These are phyloP conservation scores for Orientallactaga bullata DNA, from an alignment of 2,113 vertebrate genomes.

Conservation along the genomic window DNA sequence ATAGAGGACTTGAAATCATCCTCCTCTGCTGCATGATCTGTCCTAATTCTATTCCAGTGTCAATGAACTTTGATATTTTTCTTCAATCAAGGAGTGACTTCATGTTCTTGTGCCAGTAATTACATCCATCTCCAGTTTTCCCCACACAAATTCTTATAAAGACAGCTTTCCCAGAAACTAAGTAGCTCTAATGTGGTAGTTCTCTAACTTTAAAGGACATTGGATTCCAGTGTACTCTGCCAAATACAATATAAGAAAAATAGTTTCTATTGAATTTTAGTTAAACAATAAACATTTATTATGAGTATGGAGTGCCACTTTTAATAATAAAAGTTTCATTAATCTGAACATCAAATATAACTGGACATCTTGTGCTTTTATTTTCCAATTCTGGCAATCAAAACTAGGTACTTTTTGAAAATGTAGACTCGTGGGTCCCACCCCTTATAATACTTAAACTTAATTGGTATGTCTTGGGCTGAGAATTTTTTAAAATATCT, in stretches of 20 bases:
- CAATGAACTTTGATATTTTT: slow-evolving; percentile 1
- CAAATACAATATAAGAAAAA: background rate
- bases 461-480: background rate
- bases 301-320: background rate
- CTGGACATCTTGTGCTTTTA: slow-evolving; percentile 3
- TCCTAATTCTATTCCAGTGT: background rate
- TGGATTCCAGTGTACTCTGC: background rate
- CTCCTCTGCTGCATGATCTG: background rate
- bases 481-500: background rate
- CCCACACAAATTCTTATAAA: background rate
- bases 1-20: background rate
- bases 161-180: background rate
- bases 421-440: background rate
- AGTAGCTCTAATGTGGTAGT: background rate
- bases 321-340: background rate
- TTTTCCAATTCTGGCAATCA: background rate
- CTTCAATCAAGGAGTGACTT: background rate
- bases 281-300: slow-evolving; percentile 18
- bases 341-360: slow-evolving; percentile 12
- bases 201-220: slow-evolving; percentile 9
- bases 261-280: slow-evolving; percentile 19
- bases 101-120: background rate
- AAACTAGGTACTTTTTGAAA: background rate
- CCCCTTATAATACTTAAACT: background rate
- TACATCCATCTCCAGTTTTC: background rate